These are phyloP conservation scores for Callitettix versicolor DNA, from an alignment of 1,140 invertebrate genomes.

Conservation along the genomic window DNA sequence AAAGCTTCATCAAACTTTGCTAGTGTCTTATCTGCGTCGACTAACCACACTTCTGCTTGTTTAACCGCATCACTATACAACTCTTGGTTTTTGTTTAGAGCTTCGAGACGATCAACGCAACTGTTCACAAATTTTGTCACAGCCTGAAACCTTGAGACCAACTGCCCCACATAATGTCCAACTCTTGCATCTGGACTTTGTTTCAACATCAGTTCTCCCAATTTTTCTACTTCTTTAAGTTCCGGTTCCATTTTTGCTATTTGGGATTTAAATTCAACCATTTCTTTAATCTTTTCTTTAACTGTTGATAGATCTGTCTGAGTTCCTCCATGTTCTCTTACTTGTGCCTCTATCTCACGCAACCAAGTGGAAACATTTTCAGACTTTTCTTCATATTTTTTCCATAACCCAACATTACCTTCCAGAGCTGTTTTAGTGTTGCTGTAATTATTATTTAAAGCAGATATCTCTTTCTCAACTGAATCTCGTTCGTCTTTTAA, in stretches of 20 bases:
- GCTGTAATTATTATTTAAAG: constrained; percentile 50
- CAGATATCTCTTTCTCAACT: constrained; percentile 53
- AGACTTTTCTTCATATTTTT: constrained; percentile 53
- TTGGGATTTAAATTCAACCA: constrained; percentile 48
- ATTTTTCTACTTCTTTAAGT: constrained; percentile 50
- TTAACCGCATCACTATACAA: constrained; percentile 51
- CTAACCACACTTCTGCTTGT: constrained; percentile 68
- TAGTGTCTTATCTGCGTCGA: constrained; percentile 58
- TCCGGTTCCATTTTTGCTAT: constrained; percentile 51
- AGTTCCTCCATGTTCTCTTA: constrained; percentile 58
- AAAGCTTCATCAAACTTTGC: constrained; percentile 54
- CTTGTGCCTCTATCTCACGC: constrained; percentile 72
- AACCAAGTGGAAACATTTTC: constrained; percentile 73
- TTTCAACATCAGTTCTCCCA: constrained; percentile 60
- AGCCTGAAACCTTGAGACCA: constrained; percentile 63
- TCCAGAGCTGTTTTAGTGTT: constrained; percentile 59
- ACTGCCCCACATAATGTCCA: constrained; percentile 64
- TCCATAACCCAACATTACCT: constrained; percentile 64
- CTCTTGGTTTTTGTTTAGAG: constrained; percentile 20
- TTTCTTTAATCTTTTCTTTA: constrained; percentile 57
- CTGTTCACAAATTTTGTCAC: constrained; percentile 53
- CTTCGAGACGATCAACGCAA: constrained; percentile 17
- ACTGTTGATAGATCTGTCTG: constrained; percentile 59
- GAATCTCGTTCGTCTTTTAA: constrained; percentile 51
- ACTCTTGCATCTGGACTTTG: constrained; percentile 72